Conservation (phyloP, 2,797 vertebrate species). For the Gadopsis bispinosus region DNA sequence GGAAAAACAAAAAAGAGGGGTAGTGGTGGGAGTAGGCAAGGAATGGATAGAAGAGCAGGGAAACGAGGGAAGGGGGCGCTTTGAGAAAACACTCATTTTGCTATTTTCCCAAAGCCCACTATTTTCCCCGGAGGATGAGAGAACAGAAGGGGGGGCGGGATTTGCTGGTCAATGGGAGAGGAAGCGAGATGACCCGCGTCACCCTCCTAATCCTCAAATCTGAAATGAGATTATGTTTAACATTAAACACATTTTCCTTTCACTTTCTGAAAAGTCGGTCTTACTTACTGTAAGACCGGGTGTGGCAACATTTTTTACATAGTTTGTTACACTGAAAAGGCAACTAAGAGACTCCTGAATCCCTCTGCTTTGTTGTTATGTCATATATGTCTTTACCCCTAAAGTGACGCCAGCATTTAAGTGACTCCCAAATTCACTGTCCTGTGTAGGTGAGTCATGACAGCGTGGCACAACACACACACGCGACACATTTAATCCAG, state of each 20-base stretch:
- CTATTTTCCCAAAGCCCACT: constrained; percentile 81
- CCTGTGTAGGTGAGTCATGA: constrained; percentile 46
- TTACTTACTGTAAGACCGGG: no score
- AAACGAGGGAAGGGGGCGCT: constrained; percentile 54
- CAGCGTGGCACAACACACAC: constrained; percentile 18
- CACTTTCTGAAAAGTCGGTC: constrained; percentile 1
- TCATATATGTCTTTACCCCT: constrained; percentile 20
- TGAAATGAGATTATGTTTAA: constrained; percentile 34
- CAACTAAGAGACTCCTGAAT: not conserved
- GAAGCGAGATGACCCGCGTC: constrained; percentile 49
- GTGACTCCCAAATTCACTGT: constrained; percentile 1
- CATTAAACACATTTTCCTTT: constrained; percentile 19
- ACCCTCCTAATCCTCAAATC: constrained; percentile 47
- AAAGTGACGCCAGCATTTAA: not conserved
- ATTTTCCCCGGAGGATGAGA: constrained; percentile 61
- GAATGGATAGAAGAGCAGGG: constrained; percentile 54
- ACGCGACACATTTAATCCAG: constrained; percentile 24
- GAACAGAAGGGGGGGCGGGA: constrained; percentile 9
- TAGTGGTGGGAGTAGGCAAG: constrained; percentile 50
- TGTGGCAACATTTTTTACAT: not conserved
- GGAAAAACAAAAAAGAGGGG: constrained; percentile 68
- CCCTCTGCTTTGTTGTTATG: not conserved
- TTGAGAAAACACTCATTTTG: constrained; percentile 78
- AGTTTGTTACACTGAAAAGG: not conserved
- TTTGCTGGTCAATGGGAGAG: constrained; percentile 30